phyloP scores from a whole-genome alignment of 2,888 invertebrate species.

The Phlogophora meticulosa region DNA sequence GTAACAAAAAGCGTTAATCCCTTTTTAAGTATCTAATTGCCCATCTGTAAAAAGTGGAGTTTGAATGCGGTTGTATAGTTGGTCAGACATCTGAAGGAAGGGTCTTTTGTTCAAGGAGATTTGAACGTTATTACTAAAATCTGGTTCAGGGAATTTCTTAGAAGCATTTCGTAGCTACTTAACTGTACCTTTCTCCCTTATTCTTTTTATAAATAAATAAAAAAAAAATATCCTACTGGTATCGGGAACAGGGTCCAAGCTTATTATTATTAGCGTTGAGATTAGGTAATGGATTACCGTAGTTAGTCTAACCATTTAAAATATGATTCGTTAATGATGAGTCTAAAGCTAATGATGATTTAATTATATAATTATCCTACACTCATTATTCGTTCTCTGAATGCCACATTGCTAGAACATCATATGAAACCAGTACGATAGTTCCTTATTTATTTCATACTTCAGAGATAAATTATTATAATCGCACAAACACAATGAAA shows the following conservation, averaged over 20 bases:
- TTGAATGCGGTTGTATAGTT: slow-evolving; percentile 29
- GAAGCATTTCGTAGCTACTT: slow-evolving; percentile 11
- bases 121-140: slow-evolving; percentile 9
- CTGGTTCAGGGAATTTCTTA: slow-evolving; percentile 13
- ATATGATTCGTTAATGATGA: slow-evolving; percentile 2
- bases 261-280: background rate
- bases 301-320: slow-evolving; percentile 21
- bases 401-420: too few species aligned
- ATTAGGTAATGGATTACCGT: slow-evolving; percentile 20
- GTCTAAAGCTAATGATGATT: slow-evolving; percentile 18
- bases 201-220: too few species aligned
- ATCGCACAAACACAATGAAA: too few species aligned
- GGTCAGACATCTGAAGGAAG: slow-evolving; percentile 17
- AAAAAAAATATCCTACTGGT: too few species aligned
- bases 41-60: slow-evolving; percentile 47
- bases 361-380: slow-evolving; percentile 17
- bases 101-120: slow-evolving; percentile 34
- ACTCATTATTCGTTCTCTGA: background rate
- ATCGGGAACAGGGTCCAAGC: too few species aligned
- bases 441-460: too few species aligned
- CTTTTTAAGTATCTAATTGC: slow-evolving; percentile 50
- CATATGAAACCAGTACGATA: too few species aligned
- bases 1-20: slow-evolving; percentile 51
- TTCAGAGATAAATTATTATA: too few species aligned
- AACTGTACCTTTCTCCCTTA: background rate